These are phyloP conservation scores for Phyllostomus hastatus DNA, from an alignment of 2,113 vertebrate species.

Conservation along the genomic window DNA sequence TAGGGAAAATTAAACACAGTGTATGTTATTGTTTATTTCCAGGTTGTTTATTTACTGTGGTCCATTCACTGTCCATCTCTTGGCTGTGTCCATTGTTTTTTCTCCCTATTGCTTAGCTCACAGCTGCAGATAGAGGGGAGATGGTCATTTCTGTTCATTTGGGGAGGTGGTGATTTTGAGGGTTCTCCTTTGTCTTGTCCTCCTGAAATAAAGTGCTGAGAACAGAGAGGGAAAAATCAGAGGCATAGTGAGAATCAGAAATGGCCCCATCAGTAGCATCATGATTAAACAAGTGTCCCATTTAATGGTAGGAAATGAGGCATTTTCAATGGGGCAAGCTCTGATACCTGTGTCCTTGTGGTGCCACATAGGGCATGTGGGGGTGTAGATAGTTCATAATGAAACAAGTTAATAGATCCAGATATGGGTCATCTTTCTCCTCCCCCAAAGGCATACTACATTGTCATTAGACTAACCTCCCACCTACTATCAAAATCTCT, in stretches of 20 bases:
- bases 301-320: conserved; percentile 23
- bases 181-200: neutral
- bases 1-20: neutral
- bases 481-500: neutral
- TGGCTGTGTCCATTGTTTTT: neutral
- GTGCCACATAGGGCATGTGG: neutral
- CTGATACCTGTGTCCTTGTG: neutral
- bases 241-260: neutral
- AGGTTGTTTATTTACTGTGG: neutral
- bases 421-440: neutral
- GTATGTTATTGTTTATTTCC: conserved; percentile 1
- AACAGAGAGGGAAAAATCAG: neutral
- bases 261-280: neutral
- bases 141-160: neutral
- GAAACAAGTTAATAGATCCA: conserved; percentile 27
- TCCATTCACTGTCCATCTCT: neutral
- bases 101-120: neutral
- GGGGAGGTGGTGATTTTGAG: neutral
- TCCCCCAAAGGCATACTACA: neutral
- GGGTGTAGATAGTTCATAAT: conserved; percentile 19
- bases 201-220: conserved; percentile 14
- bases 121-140: neutral
- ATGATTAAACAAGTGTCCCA: conserved; percentile 5
- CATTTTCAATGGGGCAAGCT: neutral
- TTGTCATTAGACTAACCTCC: neutral